Conservation (phyloP, 2,113 vertebrate species). For the Hemibagrus wyckioides region DNA sequence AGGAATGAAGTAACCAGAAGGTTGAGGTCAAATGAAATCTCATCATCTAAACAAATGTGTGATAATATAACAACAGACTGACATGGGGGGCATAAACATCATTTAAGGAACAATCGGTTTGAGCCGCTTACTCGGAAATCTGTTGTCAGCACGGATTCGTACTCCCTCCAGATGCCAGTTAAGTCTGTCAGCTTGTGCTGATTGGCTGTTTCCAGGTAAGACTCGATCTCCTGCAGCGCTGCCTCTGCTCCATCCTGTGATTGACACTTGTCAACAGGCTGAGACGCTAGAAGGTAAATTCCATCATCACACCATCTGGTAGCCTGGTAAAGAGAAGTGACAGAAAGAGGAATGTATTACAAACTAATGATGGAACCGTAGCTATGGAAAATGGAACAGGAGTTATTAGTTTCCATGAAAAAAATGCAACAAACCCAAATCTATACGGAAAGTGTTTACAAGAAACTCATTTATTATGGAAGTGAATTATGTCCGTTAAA, state of each 20-base stretch:
- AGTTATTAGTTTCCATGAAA: neutral
- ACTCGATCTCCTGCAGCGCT: constrained; percentile 91
- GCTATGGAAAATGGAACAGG: neutral
- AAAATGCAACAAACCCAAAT: neutral
- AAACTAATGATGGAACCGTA: neutral
- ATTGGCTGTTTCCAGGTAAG: constrained; percentile 81
- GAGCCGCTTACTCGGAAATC: constrained; percentile 81
- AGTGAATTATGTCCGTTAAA: neutral
- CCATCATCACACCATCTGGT: constrained; percentile 93
- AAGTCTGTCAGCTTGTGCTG: constrained; percentile 83
- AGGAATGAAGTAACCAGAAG: neutral
- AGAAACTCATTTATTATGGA: neutral
- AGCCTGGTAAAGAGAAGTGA: constrained; percentile 70
- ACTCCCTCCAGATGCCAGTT: constrained; percentile 78
- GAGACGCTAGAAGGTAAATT: constrained; percentile 92
- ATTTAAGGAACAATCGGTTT: neutral
- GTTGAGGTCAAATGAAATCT: neutral
- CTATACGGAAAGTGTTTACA: neutral
- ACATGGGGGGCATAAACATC: neutral
- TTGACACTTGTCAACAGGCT: constrained; percentile 95
- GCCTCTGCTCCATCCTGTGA: constrained; percentile 95
- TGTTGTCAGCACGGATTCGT: constrained; percentile 81
- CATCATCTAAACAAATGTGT: neutral
- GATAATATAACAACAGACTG: neutral
- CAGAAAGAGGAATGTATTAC: neutral